A percentile compares a stretch with the other conserved stretches of the same genome.
These are phyloP conservation scores for Plodia interpunctella DNA, from an alignment of 1,140 invertebrate species.

Conservation along the genomic window DNA sequence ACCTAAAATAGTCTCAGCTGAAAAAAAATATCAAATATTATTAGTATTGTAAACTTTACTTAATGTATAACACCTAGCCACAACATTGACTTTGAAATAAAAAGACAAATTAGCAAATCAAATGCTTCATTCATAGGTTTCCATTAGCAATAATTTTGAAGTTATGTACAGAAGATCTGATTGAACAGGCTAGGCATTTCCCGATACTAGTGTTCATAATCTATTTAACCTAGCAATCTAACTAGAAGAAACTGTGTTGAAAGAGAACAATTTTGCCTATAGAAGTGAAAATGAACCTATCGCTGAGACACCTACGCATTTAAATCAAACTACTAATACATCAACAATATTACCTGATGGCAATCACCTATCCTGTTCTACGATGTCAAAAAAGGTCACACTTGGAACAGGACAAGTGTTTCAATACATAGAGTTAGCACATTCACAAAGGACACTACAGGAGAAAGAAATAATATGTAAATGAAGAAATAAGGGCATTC, in stretches of 20 bases:
- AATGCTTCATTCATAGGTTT: conserved; percentile 29
- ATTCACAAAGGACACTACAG: conserved; percentile 52
- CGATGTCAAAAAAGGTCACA: background rate
- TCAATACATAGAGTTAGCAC: conserved; percentile 18
- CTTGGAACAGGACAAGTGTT: conserved; percentile 22
- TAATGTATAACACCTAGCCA: conserved; percentile 35
- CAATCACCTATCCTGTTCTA: conserved; percentile 20
- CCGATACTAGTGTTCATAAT: conserved; percentile 16
- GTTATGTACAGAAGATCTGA: conserved; percentile 23
- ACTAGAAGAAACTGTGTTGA: conserved; percentile 20
- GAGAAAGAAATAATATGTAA: conserved; percentile 45
- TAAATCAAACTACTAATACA: conserved; percentile 17
- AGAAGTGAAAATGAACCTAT: conserved; percentile 15
- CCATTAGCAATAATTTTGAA: conserved; percentile 28
- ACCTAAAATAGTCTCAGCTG: conserved; percentile 87
- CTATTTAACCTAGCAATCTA: conserved; percentile 16
- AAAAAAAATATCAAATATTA: conserved; percentile 49
- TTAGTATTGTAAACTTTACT: conserved; percentile 24
- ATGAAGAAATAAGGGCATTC: conserved; percentile 54
- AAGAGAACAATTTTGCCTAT: background rate
- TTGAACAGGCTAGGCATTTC: conserved; percentile 11
- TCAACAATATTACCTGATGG: conserved; percentile 17
- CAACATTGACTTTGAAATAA: conserved; percentile 68
- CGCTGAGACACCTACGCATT: conserved; percentile 9
- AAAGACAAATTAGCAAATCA: conserved; percentile 49